Evolutionary conservation across 1,140 invertebrate genomes (phyloP).

Genomic region (Drosophila setifemur): DNA sequence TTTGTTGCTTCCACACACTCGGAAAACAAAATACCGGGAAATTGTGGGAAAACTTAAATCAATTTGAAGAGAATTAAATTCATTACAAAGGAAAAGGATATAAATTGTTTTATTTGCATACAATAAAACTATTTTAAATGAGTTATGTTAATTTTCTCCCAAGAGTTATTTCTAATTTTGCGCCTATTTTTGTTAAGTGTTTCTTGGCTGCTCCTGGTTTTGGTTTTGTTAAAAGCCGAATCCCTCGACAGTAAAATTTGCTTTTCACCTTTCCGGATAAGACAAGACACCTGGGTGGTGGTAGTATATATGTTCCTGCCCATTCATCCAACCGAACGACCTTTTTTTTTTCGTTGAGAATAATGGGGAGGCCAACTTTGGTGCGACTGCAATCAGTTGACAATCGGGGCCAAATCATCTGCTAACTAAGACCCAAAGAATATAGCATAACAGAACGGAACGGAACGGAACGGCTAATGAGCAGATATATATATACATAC

Average conservation of each 20-base stretch:
- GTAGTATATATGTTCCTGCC: constrained; percentile 19
- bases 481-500: constrained; percentile 8
- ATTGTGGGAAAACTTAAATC: no score
- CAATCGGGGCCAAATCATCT: constrained; percentile 70
- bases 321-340: constrained; percentile 2
- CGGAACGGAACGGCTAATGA: constrained; percentile 37
- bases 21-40: not conserved
- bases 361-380: constrained; percentile 44
- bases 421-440: constrained; percentile 30
- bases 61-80: no score
- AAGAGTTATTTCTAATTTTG: not conserved
- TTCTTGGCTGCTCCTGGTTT: constrained; percentile 13
- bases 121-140: no score
- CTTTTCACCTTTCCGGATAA: constrained; percentile 28
- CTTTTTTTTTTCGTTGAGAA: no score
- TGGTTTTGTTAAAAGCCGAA: constrained; percentile 52
- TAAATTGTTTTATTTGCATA: no score
- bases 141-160: no score
- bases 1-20: not conserved
- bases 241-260: constrained; percentile 53
- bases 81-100: no score
- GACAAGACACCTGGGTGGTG: not conserved
- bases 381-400: constrained; percentile 57
- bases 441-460: not conserved
- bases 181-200: not conserved